phyloP scores from a whole-genome alignment of 2,888 invertebrate genomes.

The Chalcis sispes region DNA sequence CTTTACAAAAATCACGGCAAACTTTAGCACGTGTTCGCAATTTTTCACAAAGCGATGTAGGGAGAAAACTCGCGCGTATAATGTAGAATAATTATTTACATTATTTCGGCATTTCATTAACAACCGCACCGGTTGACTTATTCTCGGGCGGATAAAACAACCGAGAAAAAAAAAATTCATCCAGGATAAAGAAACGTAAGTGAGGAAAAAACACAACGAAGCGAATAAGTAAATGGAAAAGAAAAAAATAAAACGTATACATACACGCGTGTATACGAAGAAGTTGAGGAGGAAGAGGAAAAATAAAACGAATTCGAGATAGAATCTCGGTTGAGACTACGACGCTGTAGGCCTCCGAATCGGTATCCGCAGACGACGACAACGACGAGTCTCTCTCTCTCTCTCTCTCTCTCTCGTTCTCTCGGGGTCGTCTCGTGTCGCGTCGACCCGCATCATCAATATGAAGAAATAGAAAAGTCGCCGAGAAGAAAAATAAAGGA shows the following conservation, averaged over 20 bases:
- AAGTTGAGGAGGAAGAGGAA: background rate
- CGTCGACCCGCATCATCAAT: constrained; percentile 65
- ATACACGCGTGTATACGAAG: background rate
- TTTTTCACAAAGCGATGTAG: no score
- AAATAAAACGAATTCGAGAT: constrained; percentile 14
- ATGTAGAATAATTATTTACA: no score
- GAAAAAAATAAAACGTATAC: constrained; percentile 3
- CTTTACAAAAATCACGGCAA: no score
- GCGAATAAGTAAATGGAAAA: background rate
- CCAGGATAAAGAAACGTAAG: background rate
- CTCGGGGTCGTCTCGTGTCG: constrained; percentile 31
- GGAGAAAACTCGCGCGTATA: no score
- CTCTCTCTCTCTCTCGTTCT: background rate
- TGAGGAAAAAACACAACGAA: background rate
- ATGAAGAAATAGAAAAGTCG: constrained; percentile 61
- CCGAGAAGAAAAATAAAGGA: constrained; percentile 37
- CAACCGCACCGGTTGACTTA: no score
- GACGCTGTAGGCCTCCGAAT: constrained; percentile 25
- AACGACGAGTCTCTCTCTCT: constrained; percentile 1
- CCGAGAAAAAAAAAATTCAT: background rate
- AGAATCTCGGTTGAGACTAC: constrained; percentile 23
- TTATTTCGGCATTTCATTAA: constrained; percentile 36
- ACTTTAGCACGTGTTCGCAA: no score
- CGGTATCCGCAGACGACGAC: no score
- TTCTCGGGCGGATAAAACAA: background rate